These are phyloP conservation scores for Drosophila arawakana DNA, from an alignment of 1,140 invertebrate genomes.

Conservation along the genomic window DNA sequence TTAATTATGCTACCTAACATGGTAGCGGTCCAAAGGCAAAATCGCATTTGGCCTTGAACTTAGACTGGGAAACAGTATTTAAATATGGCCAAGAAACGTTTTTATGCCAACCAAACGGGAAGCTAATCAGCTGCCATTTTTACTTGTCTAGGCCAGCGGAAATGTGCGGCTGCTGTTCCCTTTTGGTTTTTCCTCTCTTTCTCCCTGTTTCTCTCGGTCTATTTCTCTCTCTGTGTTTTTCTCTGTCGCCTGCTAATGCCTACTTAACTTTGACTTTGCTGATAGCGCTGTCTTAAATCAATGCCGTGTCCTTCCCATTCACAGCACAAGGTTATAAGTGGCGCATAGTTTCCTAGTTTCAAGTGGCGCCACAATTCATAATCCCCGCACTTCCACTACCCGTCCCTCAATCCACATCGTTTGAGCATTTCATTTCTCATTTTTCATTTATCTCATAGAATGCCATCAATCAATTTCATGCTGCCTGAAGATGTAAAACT, in stretches of 20 bases:
- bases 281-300: conserved; percentile 74
- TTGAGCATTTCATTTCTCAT: conserved; percentile 70
- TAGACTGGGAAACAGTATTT: conserved; percentile 45
- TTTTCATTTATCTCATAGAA: conserved; percentile 61
- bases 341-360: conserved; percentile 15
- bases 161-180: conserved; percentile 33
- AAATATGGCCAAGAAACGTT: conserved; percentile 18
- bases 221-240: conserved; percentile 28
- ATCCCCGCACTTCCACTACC: conserved; percentile 16
- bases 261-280: conserved; percentile 80
- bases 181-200: neutral
- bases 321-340: conserved; percentile 56
- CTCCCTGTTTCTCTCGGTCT: neutral
- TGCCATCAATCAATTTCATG: conserved; percentile 80
- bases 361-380: conserved; percentile 63
- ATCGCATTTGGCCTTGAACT: conserved; percentile 69
- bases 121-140: conserved; percentile 69
- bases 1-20: conserved; percentile 77
- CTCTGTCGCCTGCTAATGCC: conserved; percentile 54
- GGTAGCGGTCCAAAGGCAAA: conserved; percentile 45
- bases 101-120: conserved; percentile 27
- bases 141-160: conserved; percentile 57
- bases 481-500: conserved; percentile 81
- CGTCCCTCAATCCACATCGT: too few species aligned
- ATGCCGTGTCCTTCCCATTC: conserved; percentile 49